phyloP scores from a whole-genome alignment of 1,140 invertebrate species.

The Leptinotarsa texana region DNA sequence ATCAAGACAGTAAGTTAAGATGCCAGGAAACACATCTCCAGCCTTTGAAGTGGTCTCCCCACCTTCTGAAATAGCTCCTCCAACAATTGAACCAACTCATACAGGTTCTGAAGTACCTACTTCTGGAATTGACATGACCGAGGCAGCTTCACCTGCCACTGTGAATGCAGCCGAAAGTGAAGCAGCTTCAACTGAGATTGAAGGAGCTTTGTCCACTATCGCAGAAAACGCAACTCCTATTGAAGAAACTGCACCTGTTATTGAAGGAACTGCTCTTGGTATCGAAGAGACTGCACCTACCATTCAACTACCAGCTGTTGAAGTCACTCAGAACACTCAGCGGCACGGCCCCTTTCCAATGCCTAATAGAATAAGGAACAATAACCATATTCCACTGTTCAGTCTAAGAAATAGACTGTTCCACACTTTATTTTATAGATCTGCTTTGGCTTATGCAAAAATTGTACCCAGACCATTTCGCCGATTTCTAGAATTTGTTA shows the following conservation, averaged over 20 bases:
- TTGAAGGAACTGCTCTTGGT: too few species aligned
- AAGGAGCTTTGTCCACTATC: too few species aligned
- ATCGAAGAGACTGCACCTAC: too few species aligned
- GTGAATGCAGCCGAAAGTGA: too few species aligned
- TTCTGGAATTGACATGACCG: too few species aligned
- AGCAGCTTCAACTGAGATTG: too few species aligned
- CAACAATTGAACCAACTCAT: too few species aligned
- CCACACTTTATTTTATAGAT: constrained; percentile 91
- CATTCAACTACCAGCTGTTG: constrained; percentile 18
- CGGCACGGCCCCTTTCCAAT: constrained; percentile 59
- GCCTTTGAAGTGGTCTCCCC: constrained; percentile 25
- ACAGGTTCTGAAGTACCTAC: too few species aligned
- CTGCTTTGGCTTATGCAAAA: constrained; percentile 86
- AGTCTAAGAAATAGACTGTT: constrained; percentile 92
- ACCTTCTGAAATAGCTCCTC: too few species aligned
- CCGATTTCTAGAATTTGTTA: constrained; percentile 87
- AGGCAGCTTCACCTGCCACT: too few species aligned
- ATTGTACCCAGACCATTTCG: constrained; percentile 84
- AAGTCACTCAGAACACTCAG: constrained; percentile 58
- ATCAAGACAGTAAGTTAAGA: not conserved
- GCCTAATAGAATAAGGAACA: constrained; percentile 62
- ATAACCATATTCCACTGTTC: constrained; percentile 73
- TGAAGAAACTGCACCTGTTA: too few species aligned
- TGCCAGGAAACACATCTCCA: not conserved
- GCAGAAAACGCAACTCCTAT: too few species aligned